Base-by-base conservation (phyloP, 2,888 invertebrate species). In the Melinopterus prodromus region DNA sequence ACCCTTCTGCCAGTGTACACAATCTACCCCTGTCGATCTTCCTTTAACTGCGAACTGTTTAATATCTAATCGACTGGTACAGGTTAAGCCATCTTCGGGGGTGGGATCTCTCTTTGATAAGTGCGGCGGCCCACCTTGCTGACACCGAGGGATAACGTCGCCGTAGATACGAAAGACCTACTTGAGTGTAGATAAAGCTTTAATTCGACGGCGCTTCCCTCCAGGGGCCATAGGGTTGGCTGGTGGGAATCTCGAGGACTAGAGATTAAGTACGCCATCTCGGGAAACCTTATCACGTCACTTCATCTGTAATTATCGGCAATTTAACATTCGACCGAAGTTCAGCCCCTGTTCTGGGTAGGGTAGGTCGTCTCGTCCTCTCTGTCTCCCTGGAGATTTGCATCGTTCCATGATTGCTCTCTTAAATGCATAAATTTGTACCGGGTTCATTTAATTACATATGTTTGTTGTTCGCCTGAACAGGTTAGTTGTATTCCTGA, bases 41-140 rank as follows among this genome's bases (percentile, higher is more conserved):
- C 53, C 53, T 53, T 53, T 53, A 53, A 53, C 53, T 53, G 53
- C 12, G 7, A 7, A 53, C 53, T 53, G 53, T 53, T 53, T 53
- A 53, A 53, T 53, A 53, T 53, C 53, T 53, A 53, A 53, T 53
- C 53, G 53, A 53, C 53, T 53, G 53, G 53, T 53, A 53, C 53
- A 53, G 53, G 53, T 53, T 53, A 53, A 53, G 53, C 12, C 53
- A 9, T 53, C 26, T 26, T 26, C 26, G 26, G 26, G 3, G 26
- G 26, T 53, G 5, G 53, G 53, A 12, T 53, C 53, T 53, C 53
- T 7, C 53, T 53, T 53, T 53, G 53, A 53, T 53, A 53, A 53
- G 53, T 53, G 53, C 53, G 53, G 9, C 53, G 53, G 53, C 53
- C 53, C 12, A 53, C 53, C 53, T 53, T 53, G 53, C 53, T 53